Percentiles rank a stretch among this genome's conserved stretches.
These are phyloP conservation scores for Diarsia brunnea DNA, from an alignment of 2,888 invertebrate genomes.

Conservation along the genomic window DNA sequence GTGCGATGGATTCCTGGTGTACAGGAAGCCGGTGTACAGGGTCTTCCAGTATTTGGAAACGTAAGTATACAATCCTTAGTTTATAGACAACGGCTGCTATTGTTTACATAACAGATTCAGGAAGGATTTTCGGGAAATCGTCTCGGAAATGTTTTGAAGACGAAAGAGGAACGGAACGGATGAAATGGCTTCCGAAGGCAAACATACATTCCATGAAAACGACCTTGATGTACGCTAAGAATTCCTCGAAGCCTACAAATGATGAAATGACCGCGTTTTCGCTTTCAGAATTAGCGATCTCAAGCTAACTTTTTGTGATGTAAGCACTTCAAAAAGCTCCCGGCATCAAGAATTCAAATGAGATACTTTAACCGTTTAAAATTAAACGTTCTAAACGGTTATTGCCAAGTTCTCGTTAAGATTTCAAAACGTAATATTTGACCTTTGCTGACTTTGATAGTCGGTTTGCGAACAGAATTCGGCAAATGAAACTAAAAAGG, in stretches of 20 bases:
- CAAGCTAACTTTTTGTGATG: conserved; percentile 25
- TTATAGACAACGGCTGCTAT: not conserved
- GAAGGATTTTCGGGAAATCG: not conserved
- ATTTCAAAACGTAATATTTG: conserved; percentile 31
- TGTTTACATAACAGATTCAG: not conserved
- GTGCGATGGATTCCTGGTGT: conserved; percentile 95
- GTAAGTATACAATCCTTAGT: conserved; percentile 89
- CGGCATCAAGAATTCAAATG: conserved; percentile 8
- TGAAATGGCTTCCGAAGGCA: not conserved
- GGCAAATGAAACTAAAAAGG: conserved; percentile 44
- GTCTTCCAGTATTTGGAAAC: conserved; percentile 96
- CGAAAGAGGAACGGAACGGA: not conserved
- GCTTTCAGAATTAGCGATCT: conserved; percentile 36
- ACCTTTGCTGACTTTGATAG: conserved; percentile 46
- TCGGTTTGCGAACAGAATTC: conserved; percentile 25
- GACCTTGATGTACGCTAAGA: conserved; percentile 24
- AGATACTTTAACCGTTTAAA: conserved; percentile 11
- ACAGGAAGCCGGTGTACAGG: conserved; percentile 95
- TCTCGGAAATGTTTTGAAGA: not conserved
- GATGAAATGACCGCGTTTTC: conserved; percentile 41
- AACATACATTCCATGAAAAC: not conserved
- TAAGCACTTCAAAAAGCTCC: conserved; percentile 23
- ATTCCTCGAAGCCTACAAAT: conserved; percentile 8
- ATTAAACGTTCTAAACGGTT: conserved; percentile 29
- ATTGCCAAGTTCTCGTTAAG: conserved; percentile 16